These are phyloP conservation scores for Pan paniscus DNA, from an alignment of 2,113 vertebrate genomes.

Conservation along the genomic window DNA sequence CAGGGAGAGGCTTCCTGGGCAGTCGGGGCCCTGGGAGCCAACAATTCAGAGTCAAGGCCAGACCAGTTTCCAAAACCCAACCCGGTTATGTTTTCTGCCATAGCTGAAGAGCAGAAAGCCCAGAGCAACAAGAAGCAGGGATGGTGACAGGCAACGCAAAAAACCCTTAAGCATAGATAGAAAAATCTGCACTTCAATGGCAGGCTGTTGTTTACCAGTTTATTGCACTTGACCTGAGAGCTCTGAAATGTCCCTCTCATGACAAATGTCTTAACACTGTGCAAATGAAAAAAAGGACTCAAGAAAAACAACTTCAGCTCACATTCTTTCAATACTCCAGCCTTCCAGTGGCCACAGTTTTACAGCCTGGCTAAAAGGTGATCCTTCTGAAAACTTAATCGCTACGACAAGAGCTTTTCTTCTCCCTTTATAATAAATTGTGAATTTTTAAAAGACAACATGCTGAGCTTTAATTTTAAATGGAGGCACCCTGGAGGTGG, in stretches of 20 bases:
- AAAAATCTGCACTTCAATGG: neutral
- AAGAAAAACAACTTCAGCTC: neutral
- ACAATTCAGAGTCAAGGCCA: neutral
- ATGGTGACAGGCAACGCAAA: neutral
- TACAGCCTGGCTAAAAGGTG: neutral
- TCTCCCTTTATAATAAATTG: conserved; percentile 5
- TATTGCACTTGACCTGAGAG: neutral
- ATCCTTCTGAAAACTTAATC: neutral
- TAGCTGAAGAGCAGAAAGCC: neutral
- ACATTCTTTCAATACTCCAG: neutral
- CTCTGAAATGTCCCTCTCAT: neutral
- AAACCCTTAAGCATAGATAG: neutral
- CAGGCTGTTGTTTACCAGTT: neutral
- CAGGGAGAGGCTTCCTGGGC: neutral
- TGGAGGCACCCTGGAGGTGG: neutral
- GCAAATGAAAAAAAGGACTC: neutral
- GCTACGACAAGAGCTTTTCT: neutral
- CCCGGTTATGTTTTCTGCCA: neutral
- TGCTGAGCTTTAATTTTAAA: conserved; percentile 5
- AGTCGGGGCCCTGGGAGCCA: neutral
- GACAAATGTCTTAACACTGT: neutral
- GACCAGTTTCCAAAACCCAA: neutral
- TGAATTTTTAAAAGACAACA: neutral
- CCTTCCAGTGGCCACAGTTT: neutral
- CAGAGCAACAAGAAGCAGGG: neutral